Conservation (phyloP, 1,140 invertebrate genomes). For the Fopius arisanus region DNA sequence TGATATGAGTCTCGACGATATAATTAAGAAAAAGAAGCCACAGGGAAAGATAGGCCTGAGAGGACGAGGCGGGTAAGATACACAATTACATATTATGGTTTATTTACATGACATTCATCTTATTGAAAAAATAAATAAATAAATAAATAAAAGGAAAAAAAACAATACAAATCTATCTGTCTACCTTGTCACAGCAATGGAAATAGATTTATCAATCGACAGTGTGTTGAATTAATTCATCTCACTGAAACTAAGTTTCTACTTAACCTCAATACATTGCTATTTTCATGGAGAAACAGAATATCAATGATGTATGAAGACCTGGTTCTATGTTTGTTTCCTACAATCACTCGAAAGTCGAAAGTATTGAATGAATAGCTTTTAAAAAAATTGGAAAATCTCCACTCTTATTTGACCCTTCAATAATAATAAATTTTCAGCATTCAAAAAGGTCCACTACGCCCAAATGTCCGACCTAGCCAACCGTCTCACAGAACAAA, state of each 20-base stretch:
- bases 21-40: conserved; percentile 29
- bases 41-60: not conserved
- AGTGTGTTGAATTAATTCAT: not conserved
- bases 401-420: too few species aligned
- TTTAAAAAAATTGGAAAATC: too few species aligned
- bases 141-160: too few species aligned
- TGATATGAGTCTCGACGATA: conserved; percentile 27
- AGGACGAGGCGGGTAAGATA: conserved; percentile 27
- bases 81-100: not conserved
- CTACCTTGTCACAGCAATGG: too few species aligned
- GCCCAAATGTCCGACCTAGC: conserved; percentile 3
- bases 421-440: conserved; percentile 3
- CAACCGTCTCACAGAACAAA: conserved; percentile 30
- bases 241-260: not conserved
- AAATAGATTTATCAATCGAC: too few species aligned
- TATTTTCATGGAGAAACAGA: too few species aligned
- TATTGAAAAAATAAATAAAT: not conserved
- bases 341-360: too few species aligned
- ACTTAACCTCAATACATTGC: not conserved
- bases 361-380: too few species aligned
- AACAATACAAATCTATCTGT: too few species aligned
- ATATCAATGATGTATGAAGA: too few species aligned
- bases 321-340: too few species aligned
- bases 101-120: not conserved
- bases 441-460: not conserved